Evolutionary conservation across 2,113 vertebrate species (phyloP).

Genomic region (Hiodon tergisus): DNA sequence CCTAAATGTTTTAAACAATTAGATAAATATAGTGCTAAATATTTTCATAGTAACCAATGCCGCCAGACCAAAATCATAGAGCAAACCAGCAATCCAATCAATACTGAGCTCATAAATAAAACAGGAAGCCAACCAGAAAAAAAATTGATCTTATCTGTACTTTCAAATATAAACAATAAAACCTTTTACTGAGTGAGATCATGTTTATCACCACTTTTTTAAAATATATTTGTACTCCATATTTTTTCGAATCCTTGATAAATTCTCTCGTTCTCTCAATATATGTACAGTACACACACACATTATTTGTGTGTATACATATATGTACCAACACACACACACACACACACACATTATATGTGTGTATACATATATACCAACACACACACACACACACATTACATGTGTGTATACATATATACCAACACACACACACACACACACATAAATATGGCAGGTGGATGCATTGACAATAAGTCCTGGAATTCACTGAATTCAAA

Average conservation of each 20-base stretch:
- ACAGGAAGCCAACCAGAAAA: conserved; percentile 32
- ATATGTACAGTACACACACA: conserved; percentile 33
- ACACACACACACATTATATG: no score
- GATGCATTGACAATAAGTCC: conserved; percentile 58
- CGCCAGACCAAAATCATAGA: conserved; percentile 29
- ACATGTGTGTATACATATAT: no score
- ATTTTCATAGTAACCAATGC: conserved; percentile 15
- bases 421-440: not conserved
- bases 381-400: no score
- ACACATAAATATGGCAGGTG: conserved; percentile 30
- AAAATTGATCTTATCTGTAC: not conserved
- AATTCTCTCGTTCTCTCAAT: no score
- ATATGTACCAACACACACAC: not conserved
- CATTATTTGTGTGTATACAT: not conserved
- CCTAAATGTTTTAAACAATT: conserved; percentile 10
- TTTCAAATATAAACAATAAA: conserved; percentile 40
- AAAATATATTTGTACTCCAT: conserved; percentile 23
- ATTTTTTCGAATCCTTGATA: no score
- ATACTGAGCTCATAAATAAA: conserved; percentile 11
- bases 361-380: no score
- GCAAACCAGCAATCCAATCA: conserved; percentile 28
- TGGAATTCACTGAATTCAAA: conserved; percentile 91
- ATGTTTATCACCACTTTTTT: conserved; percentile 6
- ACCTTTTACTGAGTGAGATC: conserved; percentile 16
- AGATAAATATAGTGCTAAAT: conserved; percentile 42